Evolutionary conservation across 2,797 vertebrate genomes (phyloP), one percentile per base, ranked within the genome.

Genomic region (Oreochromis grahami): DNA sequence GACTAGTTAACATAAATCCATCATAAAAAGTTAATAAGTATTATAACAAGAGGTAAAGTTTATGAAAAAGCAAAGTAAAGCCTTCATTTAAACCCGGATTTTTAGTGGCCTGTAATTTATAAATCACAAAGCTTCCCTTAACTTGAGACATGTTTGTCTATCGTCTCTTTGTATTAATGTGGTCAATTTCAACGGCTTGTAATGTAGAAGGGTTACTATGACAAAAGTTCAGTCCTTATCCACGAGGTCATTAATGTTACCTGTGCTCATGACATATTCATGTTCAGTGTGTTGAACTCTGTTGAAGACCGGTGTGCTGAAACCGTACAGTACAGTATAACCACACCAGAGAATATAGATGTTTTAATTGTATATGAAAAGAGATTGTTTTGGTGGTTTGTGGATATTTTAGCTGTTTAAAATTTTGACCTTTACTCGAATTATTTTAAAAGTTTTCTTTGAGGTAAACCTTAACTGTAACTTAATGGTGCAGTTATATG

Each of bases 271-370:
- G 56, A 60, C 9, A 1, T 60, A 4, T 34, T 60, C 15, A 1
- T 34, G 56, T 34, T 58, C 29, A 58, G 56, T 58, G 29, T 58
- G 56, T 32, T 58, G 56, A 58, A 34, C 1, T 34, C 15, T 6
- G 56, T 34, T 60, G 56, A 36, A 36, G 34, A 8, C 34, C 7
- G 1, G 34, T 36, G 34, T 36, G 34, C 34, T 36, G 34, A 58
- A 58, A 34, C 26, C 8, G 2, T 58, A 32, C 56, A 19, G 5
- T 58, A 60, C 15, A 60, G 29, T 19, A 19, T 60, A 60, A 60
- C 56, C 56, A 34, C 29, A 19, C 29, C 15, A 34, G 15, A 3
- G 4, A 41, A 1, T 41, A 7, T 19, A 60, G 4, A 0, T 0
- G 1, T n/a, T 60, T 60, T 60, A 0, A 36, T 1, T 60, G 58